Conservation (phyloP, 2,797 vertebrate species). For the Myotis planiceps region DNA sequence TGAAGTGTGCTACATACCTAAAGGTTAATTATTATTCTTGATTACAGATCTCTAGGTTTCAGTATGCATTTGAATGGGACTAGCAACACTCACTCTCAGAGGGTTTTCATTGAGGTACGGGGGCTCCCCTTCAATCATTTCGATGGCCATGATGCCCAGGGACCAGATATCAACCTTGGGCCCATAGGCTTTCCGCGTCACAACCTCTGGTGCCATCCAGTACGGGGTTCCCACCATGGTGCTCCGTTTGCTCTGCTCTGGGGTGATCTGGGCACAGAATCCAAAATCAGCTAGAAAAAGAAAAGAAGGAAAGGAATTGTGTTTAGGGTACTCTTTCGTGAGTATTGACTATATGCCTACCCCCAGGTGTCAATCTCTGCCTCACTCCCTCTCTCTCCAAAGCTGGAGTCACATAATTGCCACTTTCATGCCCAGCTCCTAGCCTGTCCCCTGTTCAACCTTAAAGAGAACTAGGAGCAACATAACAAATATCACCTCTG, state of each 20-base stretch:
- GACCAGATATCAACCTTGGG: constrained; percentile 99
- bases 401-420: not conserved
- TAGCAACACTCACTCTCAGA: constrained; percentile 90
- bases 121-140: constrained; percentile 98
- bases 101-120: constrained; percentile 98
- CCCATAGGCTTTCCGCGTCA: constrained; percentile 95
- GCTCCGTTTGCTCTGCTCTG: constrained; percentile 97
- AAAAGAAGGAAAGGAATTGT: not conserved
- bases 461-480: not conserved
- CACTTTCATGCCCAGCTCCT: not conserved
- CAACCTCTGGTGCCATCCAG: constrained; percentile 98
- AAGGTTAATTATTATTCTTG: constrained; percentile 9
- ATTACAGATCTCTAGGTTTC: not conserved
- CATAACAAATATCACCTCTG: not conserved
- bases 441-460: not conserved
- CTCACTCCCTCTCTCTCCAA: not conserved
- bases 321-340: not conserved
- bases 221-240: constrained; percentile 98
- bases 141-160: constrained; percentile 97
- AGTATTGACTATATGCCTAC: not conserved
- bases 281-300: constrained; percentile 93
- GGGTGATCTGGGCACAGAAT: constrained; percentile 98
- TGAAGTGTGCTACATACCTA: not conserved
- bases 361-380: not conserved
- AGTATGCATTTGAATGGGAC: constrained; percentile 30